Percentiles rank a stretch among this genome's conserved stretches.
Evolutionary conservation across 2,113 vertebrate species (phyloP).

Genomic region (Muntiacus muntjak): DNA sequence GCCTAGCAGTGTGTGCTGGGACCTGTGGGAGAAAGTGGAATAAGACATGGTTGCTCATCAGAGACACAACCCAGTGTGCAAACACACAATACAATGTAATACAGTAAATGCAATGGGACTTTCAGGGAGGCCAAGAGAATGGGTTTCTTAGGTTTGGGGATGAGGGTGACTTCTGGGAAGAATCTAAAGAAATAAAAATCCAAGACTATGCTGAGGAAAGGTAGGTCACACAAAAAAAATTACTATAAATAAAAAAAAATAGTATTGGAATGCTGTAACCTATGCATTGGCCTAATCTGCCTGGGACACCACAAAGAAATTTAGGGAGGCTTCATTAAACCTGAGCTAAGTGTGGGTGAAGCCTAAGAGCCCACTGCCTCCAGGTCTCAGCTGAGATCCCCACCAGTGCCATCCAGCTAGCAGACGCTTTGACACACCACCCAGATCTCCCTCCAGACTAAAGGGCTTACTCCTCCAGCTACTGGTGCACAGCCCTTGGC

Average conservation of each 20-base stretch:
- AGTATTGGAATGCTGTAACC: neutral
- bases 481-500: neutral
- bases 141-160: neutral
- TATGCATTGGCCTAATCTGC: neutral
- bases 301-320: neutral
- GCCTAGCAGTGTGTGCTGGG: neutral
- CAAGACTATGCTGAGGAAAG: neutral
- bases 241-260: neutral
- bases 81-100: neutral
- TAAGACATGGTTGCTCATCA: neutral
- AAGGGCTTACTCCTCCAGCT: neutral
- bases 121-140: neutral
- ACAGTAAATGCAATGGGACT: neutral
- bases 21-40: neutral
- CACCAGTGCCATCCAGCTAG: neutral
- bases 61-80: neutral
- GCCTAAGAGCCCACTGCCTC: neutral
- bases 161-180: neutral
- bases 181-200: conserved; percentile 16
- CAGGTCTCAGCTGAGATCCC: neutral
- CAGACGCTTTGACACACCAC: accelerated
- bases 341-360: neutral
- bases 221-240: neutral
- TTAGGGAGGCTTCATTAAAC: neutral
- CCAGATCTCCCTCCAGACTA: neutral